These are phyloP conservation scores for Callinectes sapidus DNA, from an alignment of 2,888 invertebrate genomes.

Conservation along the genomic window DNA sequence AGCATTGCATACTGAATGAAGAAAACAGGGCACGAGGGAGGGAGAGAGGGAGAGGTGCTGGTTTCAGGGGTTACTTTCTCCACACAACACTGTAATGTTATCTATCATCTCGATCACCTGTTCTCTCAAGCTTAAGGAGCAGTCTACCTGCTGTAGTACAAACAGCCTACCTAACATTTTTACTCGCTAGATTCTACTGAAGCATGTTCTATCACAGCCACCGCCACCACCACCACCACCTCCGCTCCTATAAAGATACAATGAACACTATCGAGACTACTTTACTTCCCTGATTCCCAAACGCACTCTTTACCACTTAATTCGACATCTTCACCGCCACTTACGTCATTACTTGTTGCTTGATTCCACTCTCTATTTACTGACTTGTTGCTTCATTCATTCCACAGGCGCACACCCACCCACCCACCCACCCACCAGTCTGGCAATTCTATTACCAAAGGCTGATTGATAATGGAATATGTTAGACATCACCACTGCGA, in stretches of 20 bases:
- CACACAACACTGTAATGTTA: neutral
- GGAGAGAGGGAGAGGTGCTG: neutral
- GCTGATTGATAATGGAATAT: too few species aligned
- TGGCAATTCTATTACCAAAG: too few species aligned
- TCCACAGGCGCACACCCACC: too few species aligned
- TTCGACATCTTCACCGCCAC: neutral
- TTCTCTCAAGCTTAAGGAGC: neutral
- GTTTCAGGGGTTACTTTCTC: neutral
- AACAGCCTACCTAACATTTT: neutral
- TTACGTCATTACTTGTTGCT: neutral
- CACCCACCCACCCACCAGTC: too few species aligned
- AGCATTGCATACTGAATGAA: neutral
- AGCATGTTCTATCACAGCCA: neutral
- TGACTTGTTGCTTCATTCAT: too few species aligned
- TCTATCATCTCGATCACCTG: neutral
- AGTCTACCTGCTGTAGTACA: neutral
- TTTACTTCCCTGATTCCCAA: neutral
- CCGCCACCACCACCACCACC: neutral
- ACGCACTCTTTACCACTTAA: neutral
- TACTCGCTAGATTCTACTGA: neutral
- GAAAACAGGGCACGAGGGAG: neutral
- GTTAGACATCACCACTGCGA: too few species aligned
- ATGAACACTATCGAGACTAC: neutral
- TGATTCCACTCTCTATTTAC: too few species aligned
- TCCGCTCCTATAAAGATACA: neutral